Percentiles rank a stretch among this genome's conserved stretches.
Evolutionary conservation across 2,797 vertebrate species (phyloP).

Genomic region (Microchirus variegatus): DNA sequence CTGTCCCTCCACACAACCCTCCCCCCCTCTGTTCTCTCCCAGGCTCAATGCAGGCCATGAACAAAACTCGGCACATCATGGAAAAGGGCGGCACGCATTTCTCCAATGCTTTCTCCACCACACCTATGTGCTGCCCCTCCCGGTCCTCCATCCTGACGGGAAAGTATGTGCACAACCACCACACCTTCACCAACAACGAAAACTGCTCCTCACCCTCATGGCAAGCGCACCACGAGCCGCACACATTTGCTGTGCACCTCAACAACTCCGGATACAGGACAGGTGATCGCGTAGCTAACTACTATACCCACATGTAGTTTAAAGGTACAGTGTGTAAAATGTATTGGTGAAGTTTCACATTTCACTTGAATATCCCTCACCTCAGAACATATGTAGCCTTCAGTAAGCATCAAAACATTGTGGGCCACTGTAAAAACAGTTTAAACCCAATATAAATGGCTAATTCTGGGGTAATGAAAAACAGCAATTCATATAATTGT

Average conservation of each 20-base stretch:
- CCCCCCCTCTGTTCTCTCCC: conserved; percentile 18
- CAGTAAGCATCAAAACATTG: no score
- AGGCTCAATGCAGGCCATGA: conserved; percentile 87
- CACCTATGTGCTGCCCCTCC: conserved; percentile 97
- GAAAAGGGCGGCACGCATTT: conserved; percentile 93
- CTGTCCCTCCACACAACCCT: neutral
- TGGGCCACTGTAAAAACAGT: no score
- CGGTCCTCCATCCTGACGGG: conserved; percentile 96
- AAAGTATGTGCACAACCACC: conserved; percentile 98
- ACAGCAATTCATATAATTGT: no score
- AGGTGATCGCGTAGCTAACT: conserved; percentile 75
- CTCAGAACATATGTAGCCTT: no score
- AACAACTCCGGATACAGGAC: conserved; percentile 96
- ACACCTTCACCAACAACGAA: conserved; percentile 98
- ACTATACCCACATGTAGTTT: no score
- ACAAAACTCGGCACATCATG: conserved; percentile 83
- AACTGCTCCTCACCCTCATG: conserved; percentile 98
- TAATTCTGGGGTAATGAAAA: no score
- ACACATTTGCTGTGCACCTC: conserved; percentile 94
- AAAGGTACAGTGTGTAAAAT: no score
- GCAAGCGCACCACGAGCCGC: conserved; percentile 94
- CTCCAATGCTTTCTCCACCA: conserved; percentile 96
- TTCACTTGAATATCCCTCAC: no score
- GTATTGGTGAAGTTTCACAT: no score
- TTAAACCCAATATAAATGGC: no score